These are phyloP conservation scores for Sciurus niger DNA, from an alignment of 2,113 vertebrate genomes.

Conservation along the genomic window DNA sequence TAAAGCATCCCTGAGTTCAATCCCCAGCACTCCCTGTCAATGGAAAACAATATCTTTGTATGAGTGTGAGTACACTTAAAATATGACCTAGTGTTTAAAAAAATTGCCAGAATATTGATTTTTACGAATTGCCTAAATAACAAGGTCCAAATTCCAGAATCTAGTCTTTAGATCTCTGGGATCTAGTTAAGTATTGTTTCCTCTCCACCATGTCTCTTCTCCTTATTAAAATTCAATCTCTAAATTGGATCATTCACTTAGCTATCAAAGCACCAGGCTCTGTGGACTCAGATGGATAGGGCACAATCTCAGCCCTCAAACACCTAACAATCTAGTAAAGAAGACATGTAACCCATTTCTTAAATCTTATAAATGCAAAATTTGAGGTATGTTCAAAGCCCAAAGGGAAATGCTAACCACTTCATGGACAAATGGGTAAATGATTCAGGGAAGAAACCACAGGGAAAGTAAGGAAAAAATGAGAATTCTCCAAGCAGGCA, in stretches of 20 bases:
- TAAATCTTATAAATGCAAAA: background rate
- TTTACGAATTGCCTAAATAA: conserved; percentile 45
- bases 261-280: background rate
- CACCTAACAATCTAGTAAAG: background rate
- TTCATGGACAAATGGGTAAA: background rate
- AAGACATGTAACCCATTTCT: background rate
- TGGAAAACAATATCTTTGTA: background rate
- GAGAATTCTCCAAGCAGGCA: background rate
- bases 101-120: conserved; percentile 10
- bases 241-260: conserved; percentile 8
- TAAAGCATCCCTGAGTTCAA: no score
- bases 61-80: background rate
- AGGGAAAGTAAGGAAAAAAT: background rate
- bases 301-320: background rate
- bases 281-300: conserved; percentile 3
- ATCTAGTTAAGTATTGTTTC: background rate
- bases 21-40: no score
- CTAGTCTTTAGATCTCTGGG: background rate
- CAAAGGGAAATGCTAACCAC: background rate
- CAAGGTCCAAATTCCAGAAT: conserved; percentile 18
- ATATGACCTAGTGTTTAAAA: conserved; percentile 24
- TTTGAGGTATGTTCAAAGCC: background rate
- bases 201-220: background rate
- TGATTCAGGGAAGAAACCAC: background rate
- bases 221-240: conserved; percentile 46